A percentile compares a stretch with the other conserved stretches of the same genome.
Evolutionary conservation across 1,140 invertebrate species (phyloP).

Genomic region (Aphidius gifuensis): DNA sequence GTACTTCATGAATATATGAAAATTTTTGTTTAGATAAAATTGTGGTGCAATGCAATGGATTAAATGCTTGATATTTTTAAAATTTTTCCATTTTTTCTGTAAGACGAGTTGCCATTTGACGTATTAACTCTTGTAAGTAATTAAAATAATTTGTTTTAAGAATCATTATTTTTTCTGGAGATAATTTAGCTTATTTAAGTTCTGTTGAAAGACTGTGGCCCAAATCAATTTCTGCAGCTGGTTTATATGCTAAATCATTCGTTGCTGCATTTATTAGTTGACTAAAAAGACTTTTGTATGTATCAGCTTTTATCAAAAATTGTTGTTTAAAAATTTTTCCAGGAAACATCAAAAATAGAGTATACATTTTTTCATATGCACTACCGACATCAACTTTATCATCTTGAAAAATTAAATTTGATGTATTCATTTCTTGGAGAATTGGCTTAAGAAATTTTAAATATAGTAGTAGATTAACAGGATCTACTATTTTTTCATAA

Average conservation of each 20-base stretch:
- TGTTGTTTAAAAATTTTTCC: conserved; percentile 13
- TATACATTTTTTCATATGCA: conserved; percentile 11
- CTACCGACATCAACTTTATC: conserved; percentile 16
- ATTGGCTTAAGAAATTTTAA: conserved; percentile 19
- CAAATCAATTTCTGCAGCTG: conserved; percentile 11
- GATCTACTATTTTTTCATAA: conserved; percentile 9
- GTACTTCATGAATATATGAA: background rate
- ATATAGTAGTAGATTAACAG: conserved; percentile 5
- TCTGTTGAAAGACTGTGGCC: conserved; percentile 10
- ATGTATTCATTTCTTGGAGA: conserved; percentile 10
- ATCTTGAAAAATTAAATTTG: conserved; percentile 16
- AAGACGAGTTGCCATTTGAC: background rate
- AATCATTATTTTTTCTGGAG: background rate
- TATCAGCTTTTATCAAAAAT: background rate
- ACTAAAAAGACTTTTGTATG: background rate
- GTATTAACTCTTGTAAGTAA: conserved; percentile 3
- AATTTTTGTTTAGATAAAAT: background rate
- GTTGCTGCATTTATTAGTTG: background rate
- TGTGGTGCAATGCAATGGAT: background rate
- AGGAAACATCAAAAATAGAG: conserved; percentile 4
- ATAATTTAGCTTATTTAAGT: background rate
- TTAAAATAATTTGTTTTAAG: background rate
- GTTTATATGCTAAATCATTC: conserved; percentile 19
- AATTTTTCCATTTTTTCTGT: conserved; percentile 7
- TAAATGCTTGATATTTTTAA: background rate